Evolutionary conservation across 2,888 invertebrate species (phyloP).

Genomic region (Prosapia bicincta): DNA sequence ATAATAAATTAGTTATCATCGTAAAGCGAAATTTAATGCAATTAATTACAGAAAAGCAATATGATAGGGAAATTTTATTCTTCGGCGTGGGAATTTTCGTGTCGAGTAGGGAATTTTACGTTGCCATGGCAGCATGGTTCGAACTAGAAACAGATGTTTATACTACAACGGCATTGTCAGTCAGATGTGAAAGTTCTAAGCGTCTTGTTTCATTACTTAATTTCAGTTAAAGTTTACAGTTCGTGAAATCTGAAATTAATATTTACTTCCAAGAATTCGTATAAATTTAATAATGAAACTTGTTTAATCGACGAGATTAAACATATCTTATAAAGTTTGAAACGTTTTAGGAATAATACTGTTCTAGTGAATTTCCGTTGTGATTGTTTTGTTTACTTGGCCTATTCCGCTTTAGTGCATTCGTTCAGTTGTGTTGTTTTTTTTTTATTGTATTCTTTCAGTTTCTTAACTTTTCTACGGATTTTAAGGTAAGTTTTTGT

Average conservation of each 20-base stretch:
- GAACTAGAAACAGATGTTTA: not conserved
- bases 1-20: too few relatives aligned
- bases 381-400: not conserved
- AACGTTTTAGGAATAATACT: not conserved
- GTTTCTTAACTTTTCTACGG: not conserved
- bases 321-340: not conserved
- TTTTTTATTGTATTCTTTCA: not conserved
- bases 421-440: not conserved
- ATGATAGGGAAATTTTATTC: not conserved
- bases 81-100: not conserved
- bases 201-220: not conserved
- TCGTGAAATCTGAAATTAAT: not conserved
- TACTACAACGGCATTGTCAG: constrained; percentile 2
- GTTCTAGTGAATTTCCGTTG: not conserved
- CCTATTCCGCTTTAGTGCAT: not conserved
- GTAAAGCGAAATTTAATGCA: too few relatives aligned
- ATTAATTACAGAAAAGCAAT: too few relatives aligned
- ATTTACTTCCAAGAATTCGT: not conserved
- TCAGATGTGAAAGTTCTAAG: not conserved
- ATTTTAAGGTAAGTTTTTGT: too few relatives aligned
- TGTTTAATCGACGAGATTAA: not conserved
- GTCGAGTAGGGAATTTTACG: not conserved
- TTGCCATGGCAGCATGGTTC: not conserved
- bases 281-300: not conserved
- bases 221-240: too few relatives aligned